Conservation (phyloP, 2,797 vertebrate genomes). For the Anableps anableps region DNA sequence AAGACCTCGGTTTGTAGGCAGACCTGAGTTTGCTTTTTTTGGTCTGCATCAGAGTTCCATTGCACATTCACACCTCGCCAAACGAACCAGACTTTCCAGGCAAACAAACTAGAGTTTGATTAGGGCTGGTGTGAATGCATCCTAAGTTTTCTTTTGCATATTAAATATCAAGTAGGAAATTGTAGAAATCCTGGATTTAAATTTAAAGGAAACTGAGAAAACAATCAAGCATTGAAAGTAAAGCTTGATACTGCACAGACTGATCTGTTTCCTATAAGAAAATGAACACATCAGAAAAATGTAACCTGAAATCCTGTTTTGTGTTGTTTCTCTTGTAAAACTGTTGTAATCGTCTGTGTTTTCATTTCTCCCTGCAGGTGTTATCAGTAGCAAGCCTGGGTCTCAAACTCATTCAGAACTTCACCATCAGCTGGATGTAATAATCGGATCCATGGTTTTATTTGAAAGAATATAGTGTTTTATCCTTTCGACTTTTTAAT, state of each 20-base stretch:
- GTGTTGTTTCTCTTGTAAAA: neutral
- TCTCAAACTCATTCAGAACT: slow-evolving; percentile 84
- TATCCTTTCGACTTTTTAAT: slow-evolving; percentile 9
- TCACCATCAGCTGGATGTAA: slow-evolving; percentile 87
- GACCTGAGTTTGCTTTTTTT: no score
- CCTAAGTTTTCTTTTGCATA: neutral
- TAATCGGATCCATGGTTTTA: neutral
- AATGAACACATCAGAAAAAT: no score
- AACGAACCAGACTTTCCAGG: no score
- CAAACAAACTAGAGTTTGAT: no score
- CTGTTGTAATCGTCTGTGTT: neutral
- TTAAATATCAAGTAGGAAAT: neutral
- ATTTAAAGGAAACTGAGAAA: neutral
- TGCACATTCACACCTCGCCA: no score
- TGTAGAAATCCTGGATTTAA: neutral
- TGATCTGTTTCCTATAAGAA: neutral
- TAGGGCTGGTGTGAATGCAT: no score
- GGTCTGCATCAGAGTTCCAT: no score
- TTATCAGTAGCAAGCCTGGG: slow-evolving; percentile 80
- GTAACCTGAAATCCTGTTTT: neutral
- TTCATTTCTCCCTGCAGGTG: slow-evolving; percentile 69
- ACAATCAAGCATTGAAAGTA: neutral
- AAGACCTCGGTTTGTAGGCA: no score
- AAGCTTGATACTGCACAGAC: neutral
- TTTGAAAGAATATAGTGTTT: neutral